phyloP scores from a whole-genome alignment of 2,797 vertebrate genomes.

The Leuciscus waleckii region DNA sequence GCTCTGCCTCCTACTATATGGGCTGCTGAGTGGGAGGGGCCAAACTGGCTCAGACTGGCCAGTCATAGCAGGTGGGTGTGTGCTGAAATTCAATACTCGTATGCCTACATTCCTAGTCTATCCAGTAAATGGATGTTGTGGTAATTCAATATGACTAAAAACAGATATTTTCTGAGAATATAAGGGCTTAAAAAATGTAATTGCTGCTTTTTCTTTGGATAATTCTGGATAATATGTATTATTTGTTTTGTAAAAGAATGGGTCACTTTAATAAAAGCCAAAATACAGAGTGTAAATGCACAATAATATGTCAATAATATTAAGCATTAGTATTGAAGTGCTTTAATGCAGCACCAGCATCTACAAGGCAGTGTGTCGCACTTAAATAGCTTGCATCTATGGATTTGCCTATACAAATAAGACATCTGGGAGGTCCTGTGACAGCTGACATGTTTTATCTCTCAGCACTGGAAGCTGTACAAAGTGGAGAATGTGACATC shows the following conservation, averaged over 20 bases:
- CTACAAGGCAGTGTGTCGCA: slow-evolving; percentile 18
- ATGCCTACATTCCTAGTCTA: slow-evolving; percentile 66
- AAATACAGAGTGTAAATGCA: not conserved
- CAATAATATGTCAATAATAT: not conserved
- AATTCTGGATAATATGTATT: not conserved
- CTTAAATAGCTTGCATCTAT: slow-evolving; percentile 21
- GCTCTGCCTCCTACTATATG: slow-evolving; percentile 72
- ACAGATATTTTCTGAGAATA: not conserved
- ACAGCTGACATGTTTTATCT: slow-evolving; percentile 35
- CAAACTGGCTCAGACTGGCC: slow-evolving; percentile 68
- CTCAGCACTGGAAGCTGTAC: slow-evolving; percentile 27
- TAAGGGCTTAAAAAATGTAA: not conserved
- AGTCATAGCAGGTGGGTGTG: slow-evolving; percentile 60
- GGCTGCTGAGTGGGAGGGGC: slow-evolving; percentile 73
- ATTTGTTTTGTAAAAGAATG: not conserved
- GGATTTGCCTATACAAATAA: slow-evolving; percentile 61
- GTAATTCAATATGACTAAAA: not conserved
- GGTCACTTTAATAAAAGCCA: not conserved
- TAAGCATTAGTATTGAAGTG: slow-evolving; percentile 2
- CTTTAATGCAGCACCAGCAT: slow-evolving; percentile 18
- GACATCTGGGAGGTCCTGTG: slow-evolving; percentile 20
- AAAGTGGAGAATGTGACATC: not conserved
- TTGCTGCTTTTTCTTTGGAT: not conserved
- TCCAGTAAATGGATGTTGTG: slow-evolving; percentile 69
- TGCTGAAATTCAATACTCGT: slow-evolving; percentile 75